Percentiles rank a stretch among this genome's conserved stretches.
Evolutionary conservation across 2,113 vertebrate species (phyloP).

Genomic region (Serinus canaria): DNA sequence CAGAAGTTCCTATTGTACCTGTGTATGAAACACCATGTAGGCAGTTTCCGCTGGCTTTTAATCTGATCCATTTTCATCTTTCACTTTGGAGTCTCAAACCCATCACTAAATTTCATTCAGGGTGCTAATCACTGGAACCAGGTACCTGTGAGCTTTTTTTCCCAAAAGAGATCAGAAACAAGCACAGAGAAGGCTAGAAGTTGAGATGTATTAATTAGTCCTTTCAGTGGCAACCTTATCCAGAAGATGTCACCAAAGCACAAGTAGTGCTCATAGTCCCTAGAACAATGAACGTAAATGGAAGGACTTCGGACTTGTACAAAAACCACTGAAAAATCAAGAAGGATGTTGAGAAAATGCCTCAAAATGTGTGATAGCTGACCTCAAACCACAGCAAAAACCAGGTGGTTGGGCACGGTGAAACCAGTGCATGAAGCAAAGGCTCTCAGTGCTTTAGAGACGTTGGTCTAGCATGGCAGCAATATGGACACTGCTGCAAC

Average conservation of each 20-base stretch:
- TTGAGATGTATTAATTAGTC: neutral
- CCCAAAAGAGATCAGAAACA: neutral
- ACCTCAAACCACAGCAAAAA: neutral
- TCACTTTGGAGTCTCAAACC: neutral
- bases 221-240: conserved; percentile 17
- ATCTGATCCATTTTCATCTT: neutral
- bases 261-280: neutral
- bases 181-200: neutral
- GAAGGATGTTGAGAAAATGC: neutral
- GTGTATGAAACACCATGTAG: neutral
- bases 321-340: neutral
- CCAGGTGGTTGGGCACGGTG: neutral
- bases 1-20: neutral
- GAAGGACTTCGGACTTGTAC: neutral
- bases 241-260: conserved; percentile 70
- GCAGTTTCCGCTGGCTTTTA: neutral
- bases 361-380: neutral
- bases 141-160: neutral
- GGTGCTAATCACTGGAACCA: neutral
- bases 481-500: neutral
- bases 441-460: neutral
- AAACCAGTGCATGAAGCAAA: neutral
- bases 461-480: neutral
- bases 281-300: neutral
- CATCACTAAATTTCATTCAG: neutral